Evolutionary conservation across 2,797 vertebrate species (phyloP).

Genomic region (Liparis tanakae): DNA sequence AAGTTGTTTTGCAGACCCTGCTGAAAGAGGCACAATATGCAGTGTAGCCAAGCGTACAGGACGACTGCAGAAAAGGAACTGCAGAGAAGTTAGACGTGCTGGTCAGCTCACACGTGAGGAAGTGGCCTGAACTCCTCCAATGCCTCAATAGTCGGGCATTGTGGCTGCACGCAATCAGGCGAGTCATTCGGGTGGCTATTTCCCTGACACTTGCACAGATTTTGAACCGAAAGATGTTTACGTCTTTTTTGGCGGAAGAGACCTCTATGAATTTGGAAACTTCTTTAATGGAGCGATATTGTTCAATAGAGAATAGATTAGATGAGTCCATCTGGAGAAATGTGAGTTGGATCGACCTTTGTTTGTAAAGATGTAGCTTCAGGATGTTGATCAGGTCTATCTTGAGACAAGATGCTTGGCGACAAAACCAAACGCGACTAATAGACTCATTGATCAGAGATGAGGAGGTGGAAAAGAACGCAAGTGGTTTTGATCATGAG

Average conservation of each 20-base stretch:
- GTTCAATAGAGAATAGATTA: not conserved
- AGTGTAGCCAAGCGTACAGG: slow-evolving; percentile 7
- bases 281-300: not conserved
- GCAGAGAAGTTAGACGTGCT: not conserved
- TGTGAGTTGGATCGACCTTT: not conserved
- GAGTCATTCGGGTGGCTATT: not conserved
- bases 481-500: slow-evolving; percentile 30
- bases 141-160: no score
- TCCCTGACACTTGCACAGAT: not conserved
- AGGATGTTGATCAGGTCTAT: not conserved
- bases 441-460: slow-evolving; percentile 19
- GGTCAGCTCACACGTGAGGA: not conserved
- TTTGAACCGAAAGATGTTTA: not conserved
- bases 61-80: slow-evolving; percentile 3
- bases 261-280: not conserved
- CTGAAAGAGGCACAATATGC: slow-evolving; percentile 25
- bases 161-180: no score
- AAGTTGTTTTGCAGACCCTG: slow-evolving; percentile 47
- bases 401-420: not conserved
- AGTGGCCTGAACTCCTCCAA: not conserved
- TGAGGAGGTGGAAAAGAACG: slow-evolving; percentile 11
- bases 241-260: not conserved
- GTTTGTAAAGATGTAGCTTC: not conserved
- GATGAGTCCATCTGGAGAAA: not conserved
- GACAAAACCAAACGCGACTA: slow-evolving; percentile 19